Conservation (phyloP, 1,140 invertebrate species). For the Drosophila tsacasi region DNA sequence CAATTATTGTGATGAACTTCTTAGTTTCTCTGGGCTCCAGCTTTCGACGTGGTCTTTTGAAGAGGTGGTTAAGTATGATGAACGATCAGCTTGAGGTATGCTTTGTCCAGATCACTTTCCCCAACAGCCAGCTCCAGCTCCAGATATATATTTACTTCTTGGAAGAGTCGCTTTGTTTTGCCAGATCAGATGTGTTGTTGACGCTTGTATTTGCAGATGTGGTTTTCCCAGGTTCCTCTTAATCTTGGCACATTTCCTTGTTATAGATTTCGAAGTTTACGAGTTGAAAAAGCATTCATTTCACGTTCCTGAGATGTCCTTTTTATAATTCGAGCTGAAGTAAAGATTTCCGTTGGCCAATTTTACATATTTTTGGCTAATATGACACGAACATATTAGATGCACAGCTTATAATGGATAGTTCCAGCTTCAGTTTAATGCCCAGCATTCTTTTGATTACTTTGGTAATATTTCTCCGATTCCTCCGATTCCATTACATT, state of each 20-base stretch:
- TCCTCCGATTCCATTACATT: no score
- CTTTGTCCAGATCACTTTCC: neutral
- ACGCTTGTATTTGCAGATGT: neutral
- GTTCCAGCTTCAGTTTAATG: neutral
- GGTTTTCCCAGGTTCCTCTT: no score
- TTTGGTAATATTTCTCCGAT: neutral
- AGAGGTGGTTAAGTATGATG: neutral
- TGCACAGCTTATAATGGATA: neutral
- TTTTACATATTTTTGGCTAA: neutral
- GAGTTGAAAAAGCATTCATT: neutral
- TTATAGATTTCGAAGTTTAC: neutral
- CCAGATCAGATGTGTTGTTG: neutral
- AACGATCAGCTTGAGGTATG: neutral
- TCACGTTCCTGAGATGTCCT: neutral
- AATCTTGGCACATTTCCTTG: neutral
- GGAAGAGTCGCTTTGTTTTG: no score
- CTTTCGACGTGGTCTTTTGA: no score
- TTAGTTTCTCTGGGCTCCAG: neutral
- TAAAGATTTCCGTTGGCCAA: neutral
- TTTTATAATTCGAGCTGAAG: neutral
- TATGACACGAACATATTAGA: neutral
- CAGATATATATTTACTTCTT: no score
- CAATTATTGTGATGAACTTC: neutral
- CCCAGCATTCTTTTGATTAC: neutral
- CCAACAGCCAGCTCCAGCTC: no score